phyloP scores from a whole-genome alignment of 92 coral and sea anemone species.

The Porites cylindrica region DNA sequence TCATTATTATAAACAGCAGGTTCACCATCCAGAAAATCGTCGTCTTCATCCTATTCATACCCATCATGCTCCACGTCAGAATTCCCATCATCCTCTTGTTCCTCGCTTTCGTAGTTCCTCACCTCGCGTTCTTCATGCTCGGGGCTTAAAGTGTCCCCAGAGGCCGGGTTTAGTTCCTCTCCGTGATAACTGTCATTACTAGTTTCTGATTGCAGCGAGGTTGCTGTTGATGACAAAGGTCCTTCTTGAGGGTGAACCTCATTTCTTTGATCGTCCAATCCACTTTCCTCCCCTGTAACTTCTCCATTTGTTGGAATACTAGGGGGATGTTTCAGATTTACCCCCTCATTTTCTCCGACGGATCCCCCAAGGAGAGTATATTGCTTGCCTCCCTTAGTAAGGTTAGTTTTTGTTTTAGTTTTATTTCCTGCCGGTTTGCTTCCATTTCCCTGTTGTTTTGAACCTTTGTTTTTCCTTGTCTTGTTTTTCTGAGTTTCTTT shows the following conservation, averaged over 20 bases:
- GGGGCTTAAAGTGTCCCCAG: constrained; percentile 25
- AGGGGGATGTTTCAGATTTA: neutral
- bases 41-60: constrained; percentile 71
- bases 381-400: constrained; percentile 13
- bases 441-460: constrained; percentile 24
- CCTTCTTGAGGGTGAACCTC: constrained; percentile 70
- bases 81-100: constrained; percentile 65
- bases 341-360: constrained; percentile 5
- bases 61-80: constrained; percentile 63
- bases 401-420: constrained; percentile 25
- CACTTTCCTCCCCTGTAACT: constrained; percentile 6
- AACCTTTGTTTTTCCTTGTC: constrained; percentile 29
- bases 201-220: constrained; percentile 74
- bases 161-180: constrained; percentile 3
- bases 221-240: constrained; percentile 64
- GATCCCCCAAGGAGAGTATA: constrained; percentile 2
- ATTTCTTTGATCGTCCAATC: constrained; percentile 12
- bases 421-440: constrained; percentile 19
- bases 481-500: constrained; percentile 32
- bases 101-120: constrained; percentile 45
- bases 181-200: constrained; percentile 76
- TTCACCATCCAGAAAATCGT: constrained; percentile 54
- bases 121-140: constrained; percentile 34
- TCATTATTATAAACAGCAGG: constrained; percentile 46
- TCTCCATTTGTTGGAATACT: neutral